Evolutionary conservation across 1,140 invertebrate species (phyloP).

Genomic region (Akabosia matsudoensis): DNA sequence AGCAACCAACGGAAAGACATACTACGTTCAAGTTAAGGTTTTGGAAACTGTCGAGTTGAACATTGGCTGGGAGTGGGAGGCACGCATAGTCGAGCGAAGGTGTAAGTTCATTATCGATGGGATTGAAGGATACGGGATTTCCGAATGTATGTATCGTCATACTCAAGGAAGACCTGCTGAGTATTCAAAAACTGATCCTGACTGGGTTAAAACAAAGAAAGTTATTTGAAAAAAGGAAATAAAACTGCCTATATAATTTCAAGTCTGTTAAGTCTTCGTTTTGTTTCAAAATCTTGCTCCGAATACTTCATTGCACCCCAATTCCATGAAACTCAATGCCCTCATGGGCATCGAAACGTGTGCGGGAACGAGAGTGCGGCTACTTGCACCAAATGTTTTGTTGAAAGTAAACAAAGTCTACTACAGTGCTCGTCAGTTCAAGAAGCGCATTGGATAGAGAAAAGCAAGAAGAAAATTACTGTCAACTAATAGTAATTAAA

Average conservation of each 20-base stretch:
- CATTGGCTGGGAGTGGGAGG: slow-evolving; percentile 65
- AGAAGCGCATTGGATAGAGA: no score
- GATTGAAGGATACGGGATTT: slow-evolving; percentile 62
- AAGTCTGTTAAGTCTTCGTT: background rate
- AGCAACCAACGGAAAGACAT: slow-evolving; percentile 57
- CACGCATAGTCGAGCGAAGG: slow-evolving; percentile 65
- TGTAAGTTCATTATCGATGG: slow-evolving; percentile 63
- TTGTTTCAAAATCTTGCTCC: background rate
- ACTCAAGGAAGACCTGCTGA: slow-evolving; percentile 52
- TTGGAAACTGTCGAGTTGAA: slow-evolving; percentile 62
- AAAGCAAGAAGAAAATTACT: no score
- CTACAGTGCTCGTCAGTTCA: no score
- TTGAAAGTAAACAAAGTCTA: no score
- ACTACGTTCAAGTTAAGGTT: slow-evolving; percentile 58
- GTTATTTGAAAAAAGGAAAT: slow-evolving; percentile 22
- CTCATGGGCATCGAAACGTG: no score
- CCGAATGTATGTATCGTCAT: slow-evolving; percentile 67
- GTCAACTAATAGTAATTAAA: no score
- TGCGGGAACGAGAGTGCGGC: no score
- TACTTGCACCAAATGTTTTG: no score
- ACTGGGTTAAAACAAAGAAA: slow-evolving; percentile 52
- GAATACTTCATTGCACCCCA: background rate
- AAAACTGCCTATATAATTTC: background rate
- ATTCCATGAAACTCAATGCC: background rate
- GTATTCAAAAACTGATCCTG: slow-evolving; percentile 53